A percentile compares a stretch with the other conserved stretches of the same genome.
Evolutionary conservation across 2,888 invertebrate genomes (phyloP).

Genomic region (Synanthedon vespiformis): DNA sequence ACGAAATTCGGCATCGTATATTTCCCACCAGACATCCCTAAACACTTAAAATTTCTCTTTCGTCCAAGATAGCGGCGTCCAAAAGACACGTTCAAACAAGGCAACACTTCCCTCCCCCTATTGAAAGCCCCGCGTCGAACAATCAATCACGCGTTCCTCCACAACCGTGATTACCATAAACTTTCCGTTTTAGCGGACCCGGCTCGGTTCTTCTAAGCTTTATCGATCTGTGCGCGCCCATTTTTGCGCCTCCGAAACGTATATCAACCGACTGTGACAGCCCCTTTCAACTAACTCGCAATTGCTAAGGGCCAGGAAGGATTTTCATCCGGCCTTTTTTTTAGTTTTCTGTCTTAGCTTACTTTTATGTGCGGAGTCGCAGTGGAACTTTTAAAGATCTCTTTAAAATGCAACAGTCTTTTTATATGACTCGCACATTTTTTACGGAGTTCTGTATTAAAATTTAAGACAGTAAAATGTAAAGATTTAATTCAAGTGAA

Average conservation of each 20-base stretch:
- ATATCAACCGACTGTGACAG: slow-evolving; percentile 42
- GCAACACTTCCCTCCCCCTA: slow-evolving; percentile 18
- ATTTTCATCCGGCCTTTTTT: neutral
- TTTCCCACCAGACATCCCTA: neutral
- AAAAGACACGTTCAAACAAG: slow-evolving; percentile 20
- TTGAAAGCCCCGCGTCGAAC: slow-evolving; percentile 32
- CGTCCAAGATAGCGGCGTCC: slow-evolving; percentile 8
- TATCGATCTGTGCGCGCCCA: slow-evolving; percentile 55
- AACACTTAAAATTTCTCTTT: neutral
- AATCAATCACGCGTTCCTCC: slow-evolving; percentile 64
- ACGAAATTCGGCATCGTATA: neutral
- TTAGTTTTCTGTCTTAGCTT: neutral
- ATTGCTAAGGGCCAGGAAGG: slow-evolving; percentile 38
- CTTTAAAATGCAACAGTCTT: too few species aligned
- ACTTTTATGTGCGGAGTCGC: neutral
- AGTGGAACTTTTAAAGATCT: neutral
- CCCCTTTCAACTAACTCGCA: slow-evolving; percentile 60
- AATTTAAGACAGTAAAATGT: too few species aligned
- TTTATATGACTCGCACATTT: too few species aligned
- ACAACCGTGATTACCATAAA: slow-evolving; percentile 66
- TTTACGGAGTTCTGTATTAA: too few species aligned
- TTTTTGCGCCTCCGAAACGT: slow-evolving; percentile 49
- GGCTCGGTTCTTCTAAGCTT: slow-evolving; percentile 56
- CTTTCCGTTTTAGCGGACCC: slow-evolving; percentile 62
- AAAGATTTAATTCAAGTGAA: too few species aligned